Conservation (phyloP, 2,888 invertebrate genomes). For the Schizotus pectinicornis region DNA sequence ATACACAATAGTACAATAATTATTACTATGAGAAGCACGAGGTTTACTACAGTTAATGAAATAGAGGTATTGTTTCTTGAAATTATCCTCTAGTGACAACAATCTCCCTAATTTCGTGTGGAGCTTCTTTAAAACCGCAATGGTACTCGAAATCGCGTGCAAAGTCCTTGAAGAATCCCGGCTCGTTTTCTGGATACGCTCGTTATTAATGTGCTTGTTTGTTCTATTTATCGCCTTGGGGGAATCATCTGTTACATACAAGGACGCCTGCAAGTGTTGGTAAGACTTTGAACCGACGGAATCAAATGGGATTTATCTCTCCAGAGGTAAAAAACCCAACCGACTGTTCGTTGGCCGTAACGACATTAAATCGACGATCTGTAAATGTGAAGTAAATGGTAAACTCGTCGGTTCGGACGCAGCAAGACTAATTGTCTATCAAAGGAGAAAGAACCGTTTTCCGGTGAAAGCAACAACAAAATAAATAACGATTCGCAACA, state of each 20-base stretch:
- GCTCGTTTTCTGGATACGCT: neutral
- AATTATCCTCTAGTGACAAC: too few species aligned
- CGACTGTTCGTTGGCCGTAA: conserved; percentile 22
- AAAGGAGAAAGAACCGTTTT: neutral
- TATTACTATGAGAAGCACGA: too few species aligned
- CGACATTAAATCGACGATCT: conserved; percentile 29
- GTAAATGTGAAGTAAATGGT: conserved; percentile 22
- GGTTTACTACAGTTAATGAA: too few species aligned
- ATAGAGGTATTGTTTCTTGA: too few species aligned
- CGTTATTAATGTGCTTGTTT: neutral
- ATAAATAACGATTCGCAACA: conserved; percentile 14
- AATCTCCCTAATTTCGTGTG: too few species aligned
- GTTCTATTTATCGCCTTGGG: neutral
- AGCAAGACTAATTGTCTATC: conserved; percentile 22
- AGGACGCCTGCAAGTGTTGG: conserved; percentile 24
- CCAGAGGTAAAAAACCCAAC: conserved; percentile 22
- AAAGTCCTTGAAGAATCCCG: too few species aligned
- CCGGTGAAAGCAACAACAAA: conserved; percentile 14
- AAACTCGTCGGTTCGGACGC: conserved; percentile 12
- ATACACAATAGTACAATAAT: too few species aligned
- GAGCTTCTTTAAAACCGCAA: too few species aligned
- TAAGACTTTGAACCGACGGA: conserved; percentile 18
- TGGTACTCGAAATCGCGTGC: too few species aligned
- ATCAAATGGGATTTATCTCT: conserved; percentile 10
- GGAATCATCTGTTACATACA: neutral